phyloP scores from a whole-genome alignment of 2,888 invertebrate species.

The Nipponacmea schrenckii region DNA sequence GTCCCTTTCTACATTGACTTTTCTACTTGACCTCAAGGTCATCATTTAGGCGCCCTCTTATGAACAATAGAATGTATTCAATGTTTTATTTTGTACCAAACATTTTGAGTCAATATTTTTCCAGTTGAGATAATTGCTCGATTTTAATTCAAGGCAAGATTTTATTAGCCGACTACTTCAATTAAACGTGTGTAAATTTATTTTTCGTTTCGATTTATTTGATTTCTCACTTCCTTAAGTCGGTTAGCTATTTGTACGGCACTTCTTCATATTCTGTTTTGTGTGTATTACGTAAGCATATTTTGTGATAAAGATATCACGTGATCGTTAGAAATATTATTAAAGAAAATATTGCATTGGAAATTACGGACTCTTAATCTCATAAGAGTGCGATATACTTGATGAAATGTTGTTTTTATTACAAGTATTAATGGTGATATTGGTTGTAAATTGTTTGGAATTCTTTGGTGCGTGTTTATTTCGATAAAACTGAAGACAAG shows the following conservation, averaged over 20 bases:
- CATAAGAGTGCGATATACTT: too few species aligned
- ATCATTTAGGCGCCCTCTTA: background rate
- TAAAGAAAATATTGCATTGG: too few species aligned
- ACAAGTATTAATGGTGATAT: too few species aligned
- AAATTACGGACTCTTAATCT: too few species aligned
- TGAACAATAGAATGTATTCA: background rate
- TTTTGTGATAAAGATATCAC: background rate
- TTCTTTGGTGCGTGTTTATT: too few species aligned
- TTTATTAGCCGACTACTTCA: background rate
- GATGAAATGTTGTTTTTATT: too few species aligned
- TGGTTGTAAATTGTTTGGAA: too few species aligned
- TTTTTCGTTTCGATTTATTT: constrained; percentile 7
- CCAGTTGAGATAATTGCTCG: background rate
- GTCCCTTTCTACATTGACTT: background rate
- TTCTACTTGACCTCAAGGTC: background rate
- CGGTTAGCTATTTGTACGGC: too few species aligned
- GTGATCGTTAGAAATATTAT: too few species aligned
- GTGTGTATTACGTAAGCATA: background rate
- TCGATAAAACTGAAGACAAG: too few species aligned
- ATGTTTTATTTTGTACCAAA: background rate
- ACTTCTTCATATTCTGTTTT: too few species aligned
- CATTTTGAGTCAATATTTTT: constrained; percentile 7
- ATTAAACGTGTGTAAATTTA: constrained; percentile 6
- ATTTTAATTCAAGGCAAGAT: background rate
- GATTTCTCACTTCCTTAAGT: background rate